Conservation (phyloP, 2,797 vertebrate genomes). For the Amblyopsis hoosieri region DNA sequence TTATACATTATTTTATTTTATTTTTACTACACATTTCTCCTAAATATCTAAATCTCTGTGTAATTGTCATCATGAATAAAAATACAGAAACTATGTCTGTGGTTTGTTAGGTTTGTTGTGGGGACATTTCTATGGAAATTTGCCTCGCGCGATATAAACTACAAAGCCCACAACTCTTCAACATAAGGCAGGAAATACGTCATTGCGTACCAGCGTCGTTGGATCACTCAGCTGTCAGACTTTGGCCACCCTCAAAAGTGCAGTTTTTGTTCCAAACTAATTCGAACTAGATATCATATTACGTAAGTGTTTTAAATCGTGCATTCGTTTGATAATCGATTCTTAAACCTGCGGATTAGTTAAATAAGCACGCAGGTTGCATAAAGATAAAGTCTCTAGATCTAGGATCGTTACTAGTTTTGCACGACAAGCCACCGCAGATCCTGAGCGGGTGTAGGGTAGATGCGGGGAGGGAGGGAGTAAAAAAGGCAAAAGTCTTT, state of each 20-base stretch:
- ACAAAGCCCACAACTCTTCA: conserved; percentile 73
- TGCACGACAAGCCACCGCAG: conserved; percentile 84
- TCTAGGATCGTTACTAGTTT: conserved; percentile 68
- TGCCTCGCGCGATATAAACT: conserved; percentile 51
- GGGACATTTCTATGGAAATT: no score
- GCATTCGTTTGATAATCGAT: conserved; percentile 76
- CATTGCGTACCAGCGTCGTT: conserved; percentile 70
- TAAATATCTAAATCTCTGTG: conserved; percentile 8
- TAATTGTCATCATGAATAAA: conserved; percentile 25
- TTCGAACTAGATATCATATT: conserved; percentile 43
- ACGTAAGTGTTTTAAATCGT: conserved; percentile 74
- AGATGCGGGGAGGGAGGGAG: conserved; percentile 81
- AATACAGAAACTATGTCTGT: conserved; percentile 9
- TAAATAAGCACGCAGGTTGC: conserved; percentile 71
- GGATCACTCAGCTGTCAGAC: conserved; percentile 87
- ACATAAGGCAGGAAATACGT: conserved; percentile 75
- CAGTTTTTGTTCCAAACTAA: conserved; percentile 74
- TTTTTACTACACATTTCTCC: conserved; percentile 22
- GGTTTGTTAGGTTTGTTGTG: neutral
- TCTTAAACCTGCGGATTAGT: conserved; percentile 59
- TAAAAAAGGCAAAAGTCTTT: conserved; percentile 91
- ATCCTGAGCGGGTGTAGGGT: conserved; percentile 74
- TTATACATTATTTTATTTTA: neutral
- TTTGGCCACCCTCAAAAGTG: conserved; percentile 92
- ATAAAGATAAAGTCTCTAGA: conserved; percentile 66